Evolutionary conservation across 2,888 invertebrate genomes (phyloP), one percentile per base, ranked within the genome.

Genomic region (Eupithecia vulgata): DNA sequence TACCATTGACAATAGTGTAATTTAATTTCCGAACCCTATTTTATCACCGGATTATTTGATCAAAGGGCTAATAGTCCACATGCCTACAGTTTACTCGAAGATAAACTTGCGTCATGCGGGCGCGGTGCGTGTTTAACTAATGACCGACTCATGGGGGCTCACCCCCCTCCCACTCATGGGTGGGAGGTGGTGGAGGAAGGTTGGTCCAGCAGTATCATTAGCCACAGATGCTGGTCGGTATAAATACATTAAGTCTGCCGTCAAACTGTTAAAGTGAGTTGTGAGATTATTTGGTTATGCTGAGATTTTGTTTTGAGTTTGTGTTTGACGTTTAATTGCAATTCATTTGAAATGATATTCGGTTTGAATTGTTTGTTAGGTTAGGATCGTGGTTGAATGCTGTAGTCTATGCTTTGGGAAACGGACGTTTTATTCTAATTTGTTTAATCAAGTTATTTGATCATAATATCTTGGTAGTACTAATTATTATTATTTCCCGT

Each of bases 101-200:
- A 94, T 94, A 94, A 94, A 94, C 94, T 94, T 90, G 92, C 92
- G 93, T 93, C 93, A 94, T 94, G 94, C 94, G 94, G 94, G 94
- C 90, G 83, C 89, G 90, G 90, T 92, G 94, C 94, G 94, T 94
- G 94, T 93, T 94, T 94, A 94, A 94, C 94, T 94, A 94, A 94
- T 94, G 94, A 94, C 93, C 93, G 91, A 91, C 88, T 89, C 89
- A 91, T 91, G 91, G 91, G 91, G 93, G 91, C 74, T 15, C 4
- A 57, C 65, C 65, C 57, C 66, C 40, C n/a, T 37, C 62, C 61
- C 65, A n/a, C 21, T 25, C 30, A 13, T 35, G 40, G 52, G 88
- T 88, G 87, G 1, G 42, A 62, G 76, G 67, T 76, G 74, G 48
- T n/a, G 17, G 45, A 17, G 6, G 73, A 70, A 70, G 81, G 82